Percentiles rank a stretch among this genome's conserved stretches.
phyloP scores from a whole-genome alignment of 2,113 vertebrate genomes.

The Labeo catla region DNA sequence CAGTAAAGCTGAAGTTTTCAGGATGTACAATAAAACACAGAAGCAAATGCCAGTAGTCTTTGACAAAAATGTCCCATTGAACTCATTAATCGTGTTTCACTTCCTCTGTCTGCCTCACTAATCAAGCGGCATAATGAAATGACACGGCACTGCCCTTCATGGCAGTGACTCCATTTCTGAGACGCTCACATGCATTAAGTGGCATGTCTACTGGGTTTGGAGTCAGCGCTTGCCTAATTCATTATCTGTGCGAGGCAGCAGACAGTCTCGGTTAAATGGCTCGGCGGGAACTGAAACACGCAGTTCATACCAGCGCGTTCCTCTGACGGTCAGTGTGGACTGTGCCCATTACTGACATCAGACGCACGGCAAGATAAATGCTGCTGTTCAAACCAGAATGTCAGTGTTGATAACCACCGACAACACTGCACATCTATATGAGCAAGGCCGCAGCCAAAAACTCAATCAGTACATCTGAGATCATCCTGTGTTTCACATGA shows the following conservation, averaged over 20 bases:
- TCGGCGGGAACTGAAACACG: neutral
- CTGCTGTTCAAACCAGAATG: constrained; percentile 2
- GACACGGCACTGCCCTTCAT: constrained; percentile 15
- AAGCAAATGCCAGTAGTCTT: neutral
- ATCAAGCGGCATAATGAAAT: constrained; percentile 14
- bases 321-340: neutral
- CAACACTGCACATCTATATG: neutral
- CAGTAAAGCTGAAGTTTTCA: neutral
- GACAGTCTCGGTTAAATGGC: constrained; percentile 5
- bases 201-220: neutral
- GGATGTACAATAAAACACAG: neutral
- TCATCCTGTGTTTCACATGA: neutral
- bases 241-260: constrained; percentile 30
- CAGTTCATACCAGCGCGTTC: neutral
- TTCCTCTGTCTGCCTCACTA: neutral
- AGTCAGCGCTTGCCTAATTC: neutral
- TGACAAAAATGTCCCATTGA: neutral
- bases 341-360: constrained; percentile 24
- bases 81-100: constrained; percentile 15
- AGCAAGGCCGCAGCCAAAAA: neutral
- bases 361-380: neutral
- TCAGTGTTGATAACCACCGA: neutral
- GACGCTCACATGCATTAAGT: constrained; percentile 17
- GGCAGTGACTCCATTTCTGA: neutral
- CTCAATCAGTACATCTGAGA: neutral